Percentiles rank a stretch among this genome's conserved stretches.
These are phyloP conservation scores for Poeciliopsis infans DNA, from an alignment of 2,797 vertebrate genomes.

Conservation along the genomic window DNA sequence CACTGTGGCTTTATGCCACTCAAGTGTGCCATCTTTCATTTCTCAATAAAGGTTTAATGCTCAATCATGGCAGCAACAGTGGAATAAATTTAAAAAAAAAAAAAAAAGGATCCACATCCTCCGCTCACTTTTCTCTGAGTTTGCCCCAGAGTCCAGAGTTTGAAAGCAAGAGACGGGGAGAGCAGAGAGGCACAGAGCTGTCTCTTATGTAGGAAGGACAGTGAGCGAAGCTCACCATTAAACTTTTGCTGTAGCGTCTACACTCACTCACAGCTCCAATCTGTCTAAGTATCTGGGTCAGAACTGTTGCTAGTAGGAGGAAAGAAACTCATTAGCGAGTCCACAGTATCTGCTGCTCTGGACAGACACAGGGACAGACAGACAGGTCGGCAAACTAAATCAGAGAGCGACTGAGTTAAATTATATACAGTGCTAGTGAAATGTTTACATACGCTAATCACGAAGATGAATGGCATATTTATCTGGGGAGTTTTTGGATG, in stretches of 20 bases:
- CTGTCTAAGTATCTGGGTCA: constrained; percentile 23
- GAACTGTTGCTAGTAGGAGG: constrained; percentile 4
- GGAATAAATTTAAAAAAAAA: background rate
- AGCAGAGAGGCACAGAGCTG: background rate
- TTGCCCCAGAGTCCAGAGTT: constrained; percentile 9
- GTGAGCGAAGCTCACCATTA: constrained; percentile 11
- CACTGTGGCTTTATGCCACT: constrained; percentile 2
- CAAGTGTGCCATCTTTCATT: background rate
- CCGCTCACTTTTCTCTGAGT: background rate
- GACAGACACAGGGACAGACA: background rate
- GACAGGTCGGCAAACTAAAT: background rate
- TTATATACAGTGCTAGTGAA: background rate
- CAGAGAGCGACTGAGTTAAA: background rate
- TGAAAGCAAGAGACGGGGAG: background rate
- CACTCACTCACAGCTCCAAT: background rate
- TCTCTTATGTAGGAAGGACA: constrained; percentile 6
- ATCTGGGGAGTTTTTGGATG: background rate
- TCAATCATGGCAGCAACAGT: background rate
- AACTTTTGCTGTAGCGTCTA: constrained; percentile 3
- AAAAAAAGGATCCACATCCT: too few relatives aligned
- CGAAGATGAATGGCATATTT: background rate
- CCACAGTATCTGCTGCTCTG: background rate
- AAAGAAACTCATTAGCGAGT: background rate
- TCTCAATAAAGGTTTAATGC: background rate
- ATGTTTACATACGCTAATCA: background rate